These are phyloP conservation scores for Apamea monoglypha DNA, from an alignment of 2,888 invertebrate genomes.

Conservation along the genomic window DNA sequence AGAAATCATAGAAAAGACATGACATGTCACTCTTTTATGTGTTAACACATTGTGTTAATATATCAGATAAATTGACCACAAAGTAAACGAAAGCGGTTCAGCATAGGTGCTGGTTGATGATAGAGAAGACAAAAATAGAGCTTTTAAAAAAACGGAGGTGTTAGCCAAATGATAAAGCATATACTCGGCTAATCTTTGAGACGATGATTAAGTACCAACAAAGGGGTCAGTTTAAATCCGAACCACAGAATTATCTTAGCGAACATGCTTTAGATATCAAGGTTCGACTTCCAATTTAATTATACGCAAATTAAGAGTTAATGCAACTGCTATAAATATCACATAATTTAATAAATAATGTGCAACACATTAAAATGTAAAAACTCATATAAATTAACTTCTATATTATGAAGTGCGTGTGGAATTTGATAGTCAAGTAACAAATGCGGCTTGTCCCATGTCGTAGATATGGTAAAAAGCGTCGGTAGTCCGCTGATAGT, in stretches of 20 bases:
- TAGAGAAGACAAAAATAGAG: neutral
- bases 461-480: slow-evolving; percentile 75
- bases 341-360: slow-evolving; percentile 7
- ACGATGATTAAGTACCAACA: neutral
- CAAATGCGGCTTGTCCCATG: slow-evolving; percentile 52
- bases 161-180: neutral
- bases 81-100: neutral
- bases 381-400: slow-evolving; percentile 45
- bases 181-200: neutral
- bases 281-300: neutral
- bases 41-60: neutral
- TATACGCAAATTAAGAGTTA: neutral
- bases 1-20: neutral
- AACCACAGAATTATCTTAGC: neutral
- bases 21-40: no score
- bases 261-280: neutral
- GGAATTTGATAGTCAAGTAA: slow-evolving; percentile 62
- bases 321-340: neutral
- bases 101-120: neutral
- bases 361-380: slow-evolving; percentile 20
- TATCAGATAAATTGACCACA: neutral
- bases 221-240: neutral
- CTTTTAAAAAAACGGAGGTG: neutral
- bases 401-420: slow-evolving; percentile 55
- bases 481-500: slow-evolving; percentile 77